Evolutionary conservation across 2,113 vertebrate species (phyloP).

Genomic region (Nothobranchius kuhntae): DNA sequence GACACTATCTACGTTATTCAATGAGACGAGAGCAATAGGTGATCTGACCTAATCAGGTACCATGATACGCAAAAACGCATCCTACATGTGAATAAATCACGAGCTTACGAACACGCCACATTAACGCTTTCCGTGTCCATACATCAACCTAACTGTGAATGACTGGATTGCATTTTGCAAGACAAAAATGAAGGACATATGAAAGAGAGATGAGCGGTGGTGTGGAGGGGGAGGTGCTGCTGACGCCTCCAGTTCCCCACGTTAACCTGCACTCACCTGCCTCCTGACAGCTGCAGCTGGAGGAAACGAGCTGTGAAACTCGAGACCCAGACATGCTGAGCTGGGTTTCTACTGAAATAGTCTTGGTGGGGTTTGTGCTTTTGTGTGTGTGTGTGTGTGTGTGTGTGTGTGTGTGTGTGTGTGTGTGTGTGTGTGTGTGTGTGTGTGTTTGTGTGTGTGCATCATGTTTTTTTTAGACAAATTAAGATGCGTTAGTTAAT

Average conservation of each 20-base stretch:
- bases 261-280: constrained; percentile 71
- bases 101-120: not conserved
- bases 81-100: not conserved
- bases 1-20: constrained; percentile 14
- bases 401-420: not conserved
- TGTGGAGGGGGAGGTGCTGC: constrained; percentile 27
- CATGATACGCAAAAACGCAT: not conserved
- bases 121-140: no score
- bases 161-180: not conserved
- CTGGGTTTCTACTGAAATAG: constrained; percentile 58
- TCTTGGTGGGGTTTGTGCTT: constrained; percentile 13
- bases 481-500: not conserved
- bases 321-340: constrained; percentile 72
- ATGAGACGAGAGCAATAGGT: constrained; percentile 8
- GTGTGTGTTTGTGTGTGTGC: not conserved
- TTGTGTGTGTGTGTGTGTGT: not conserved
- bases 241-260: constrained; percentile 64
- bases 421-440: not conserved
- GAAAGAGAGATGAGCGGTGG: constrained; percentile 19
- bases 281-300: constrained; percentile 49
- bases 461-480: not conserved
- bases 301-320: constrained; percentile 64
- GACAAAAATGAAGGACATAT: constrained; percentile 48
- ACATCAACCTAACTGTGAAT: no score
- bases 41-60: not conserved